Evolutionary conservation across 2,797 vertebrate genomes (phyloP).

Genomic region (Hapalemur alaotrensis): DNA sequence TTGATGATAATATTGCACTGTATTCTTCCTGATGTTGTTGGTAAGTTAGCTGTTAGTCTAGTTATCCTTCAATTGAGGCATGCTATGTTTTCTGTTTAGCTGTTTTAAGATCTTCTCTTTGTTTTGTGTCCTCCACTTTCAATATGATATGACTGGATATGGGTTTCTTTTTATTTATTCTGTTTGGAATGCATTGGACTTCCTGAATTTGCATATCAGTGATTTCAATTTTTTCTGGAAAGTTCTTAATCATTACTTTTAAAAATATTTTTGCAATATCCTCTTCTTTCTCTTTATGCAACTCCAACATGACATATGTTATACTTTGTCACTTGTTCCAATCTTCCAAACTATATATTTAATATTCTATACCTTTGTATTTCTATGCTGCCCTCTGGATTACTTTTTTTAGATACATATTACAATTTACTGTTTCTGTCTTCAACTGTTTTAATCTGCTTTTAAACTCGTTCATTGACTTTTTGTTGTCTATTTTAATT

Average conservation of each 20-base stretch:
- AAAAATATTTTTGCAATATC: background rate
- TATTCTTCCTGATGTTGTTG: background rate
- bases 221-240: background rate
- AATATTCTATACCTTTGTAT: background rate
- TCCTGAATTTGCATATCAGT: background rate
- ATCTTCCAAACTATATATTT: background rate
- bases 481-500: background rate
- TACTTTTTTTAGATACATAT: background rate
- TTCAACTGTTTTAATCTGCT: background rate
- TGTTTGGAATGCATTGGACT: background rate
- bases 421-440: background rate
- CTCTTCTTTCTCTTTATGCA: background rate
- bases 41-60: background rate
- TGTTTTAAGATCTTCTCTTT: background rate
- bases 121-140: background rate
- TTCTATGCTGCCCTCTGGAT: background rate
- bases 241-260: background rate
- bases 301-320: background rate
- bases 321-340: background rate
- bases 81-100: background rate
- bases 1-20: background rate
- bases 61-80: background rate
- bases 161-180: background rate
- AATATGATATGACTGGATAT: background rate
- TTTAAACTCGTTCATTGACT: background rate